Percentiles rank a stretch among this genome's conserved stretches.
Evolutionary conservation across 2,888 invertebrate species (phyloP).

Genomic region (Hetaerina titia): DNA sequence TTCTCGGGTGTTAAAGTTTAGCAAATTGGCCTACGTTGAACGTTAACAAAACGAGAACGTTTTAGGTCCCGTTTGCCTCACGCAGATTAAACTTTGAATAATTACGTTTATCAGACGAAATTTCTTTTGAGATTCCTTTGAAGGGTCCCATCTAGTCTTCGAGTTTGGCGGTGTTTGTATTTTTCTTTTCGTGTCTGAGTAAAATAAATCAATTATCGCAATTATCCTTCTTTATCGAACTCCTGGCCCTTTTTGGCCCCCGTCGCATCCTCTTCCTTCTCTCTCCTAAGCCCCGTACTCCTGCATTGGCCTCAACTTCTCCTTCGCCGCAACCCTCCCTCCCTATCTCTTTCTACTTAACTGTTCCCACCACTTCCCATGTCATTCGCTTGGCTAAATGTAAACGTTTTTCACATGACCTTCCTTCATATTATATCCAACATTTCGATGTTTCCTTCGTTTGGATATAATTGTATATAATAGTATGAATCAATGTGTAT

Average conservation of each 20-base stretch:
- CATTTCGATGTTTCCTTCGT: too few species aligned
- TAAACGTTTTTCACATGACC: too few species aligned
- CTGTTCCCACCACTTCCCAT: too few species aligned
- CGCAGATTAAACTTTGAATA: conserved; percentile 9
- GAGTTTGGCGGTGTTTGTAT: not conserved
- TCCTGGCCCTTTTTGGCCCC: not conserved
- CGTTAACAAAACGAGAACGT: not conserved
- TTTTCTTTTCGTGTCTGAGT: not conserved
- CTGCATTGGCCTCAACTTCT: not conserved
- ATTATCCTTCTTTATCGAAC: not conserved
- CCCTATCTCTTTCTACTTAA: too few species aligned
- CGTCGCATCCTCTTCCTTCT: not conserved
- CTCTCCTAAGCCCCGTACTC: not conserved
- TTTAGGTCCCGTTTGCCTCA: not conserved
- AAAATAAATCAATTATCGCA: conserved; percentile 7
- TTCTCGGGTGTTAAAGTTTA: conserved; percentile 13
- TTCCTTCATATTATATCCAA: too few species aligned
- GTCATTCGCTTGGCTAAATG: too few species aligned
- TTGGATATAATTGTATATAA: too few species aligned
- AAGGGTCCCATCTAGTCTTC: not conserved
- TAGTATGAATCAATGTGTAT: too few species aligned
- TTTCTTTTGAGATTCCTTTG: not conserved
- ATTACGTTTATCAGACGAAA: not conserved
- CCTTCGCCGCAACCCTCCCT: not conserved
- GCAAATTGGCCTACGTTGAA: conserved; percentile 11